Evolutionary conservation across 2,113 vertebrate genomes (phyloP).

Genomic region (Orthonyx spaldingii): DNA sequence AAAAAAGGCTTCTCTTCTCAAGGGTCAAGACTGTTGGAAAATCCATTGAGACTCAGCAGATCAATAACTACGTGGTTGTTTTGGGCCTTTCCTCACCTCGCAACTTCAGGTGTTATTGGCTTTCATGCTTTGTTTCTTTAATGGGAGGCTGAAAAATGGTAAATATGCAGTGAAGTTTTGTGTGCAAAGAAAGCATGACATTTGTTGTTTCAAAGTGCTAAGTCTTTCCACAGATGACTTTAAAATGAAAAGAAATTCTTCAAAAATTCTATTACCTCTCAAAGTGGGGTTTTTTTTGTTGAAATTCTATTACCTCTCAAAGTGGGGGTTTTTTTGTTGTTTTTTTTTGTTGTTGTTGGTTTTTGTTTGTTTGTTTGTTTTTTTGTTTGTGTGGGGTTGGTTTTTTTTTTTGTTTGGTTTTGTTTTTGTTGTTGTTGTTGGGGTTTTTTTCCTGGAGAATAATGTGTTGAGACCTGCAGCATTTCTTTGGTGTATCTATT

Average conservation of each 20-base stretch:
- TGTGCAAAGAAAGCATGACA: not conserved
- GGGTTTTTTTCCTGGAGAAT: not conserved
- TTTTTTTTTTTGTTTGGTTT: not conserved
- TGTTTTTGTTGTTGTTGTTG: not conserved
- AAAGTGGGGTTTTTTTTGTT: not conserved
- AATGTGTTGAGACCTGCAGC: not conserved
- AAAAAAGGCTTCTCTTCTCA: not conserved
- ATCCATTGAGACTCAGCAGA: not conserved
- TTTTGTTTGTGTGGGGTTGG: no score
- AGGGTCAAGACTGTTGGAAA: not conserved
- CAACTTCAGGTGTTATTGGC: not conserved
- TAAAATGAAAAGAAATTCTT: not conserved
- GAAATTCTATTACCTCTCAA: not conserved
- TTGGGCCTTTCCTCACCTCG: not conserved
- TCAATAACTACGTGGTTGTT: not conserved
- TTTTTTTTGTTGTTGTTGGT: not conserved
- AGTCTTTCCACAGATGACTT: not conserved
- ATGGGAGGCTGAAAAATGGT: not conserved
- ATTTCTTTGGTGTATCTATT: not conserved
- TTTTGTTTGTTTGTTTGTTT: not conserved
- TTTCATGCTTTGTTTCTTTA: not conserved
- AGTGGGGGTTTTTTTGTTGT: not conserved
- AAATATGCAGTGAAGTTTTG: not conserved
- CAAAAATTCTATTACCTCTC: not conserved
- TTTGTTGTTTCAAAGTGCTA: not conserved